A percentile compares a stretch with the other conserved stretches of the same genome.
Evolutionary conservation across 2,888 invertebrate genomes (phyloP).

Genomic region (Leucoma salicis): DNA sequence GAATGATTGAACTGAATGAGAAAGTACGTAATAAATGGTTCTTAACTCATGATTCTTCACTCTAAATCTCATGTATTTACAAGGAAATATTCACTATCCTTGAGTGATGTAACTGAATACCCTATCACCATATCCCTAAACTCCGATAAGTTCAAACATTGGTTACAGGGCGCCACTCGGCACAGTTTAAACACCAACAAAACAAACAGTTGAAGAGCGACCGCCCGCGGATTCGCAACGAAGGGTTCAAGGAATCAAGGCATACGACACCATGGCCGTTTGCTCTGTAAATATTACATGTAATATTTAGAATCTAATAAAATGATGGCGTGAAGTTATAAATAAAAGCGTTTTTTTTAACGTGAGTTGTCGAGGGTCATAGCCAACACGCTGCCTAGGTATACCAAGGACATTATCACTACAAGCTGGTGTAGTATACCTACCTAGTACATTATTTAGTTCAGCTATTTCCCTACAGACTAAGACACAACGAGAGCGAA

Average conservation of each 20-base stretch:
- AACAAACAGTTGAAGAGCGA: slow-evolving; percentile 57
- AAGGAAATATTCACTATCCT: slow-evolving; percentile 3
- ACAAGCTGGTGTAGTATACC: no score
- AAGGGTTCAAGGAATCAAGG: slow-evolving; percentile 44
- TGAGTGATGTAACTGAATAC: slow-evolving; percentile 9
- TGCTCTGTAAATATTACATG: slow-evolving; percentile 37
- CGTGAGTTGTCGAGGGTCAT: no score
- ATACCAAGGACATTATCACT: no score
- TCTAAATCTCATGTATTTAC: no score
- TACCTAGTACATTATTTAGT: no score
- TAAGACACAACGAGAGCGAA: no score
- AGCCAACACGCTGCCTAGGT: no score
- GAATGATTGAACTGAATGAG: no score
- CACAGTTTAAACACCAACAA: slow-evolving; percentile 56
- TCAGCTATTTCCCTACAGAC: no score
- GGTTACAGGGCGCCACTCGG: slow-evolving; percentile 34
- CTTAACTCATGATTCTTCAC: no score
- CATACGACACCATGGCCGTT: slow-evolving; percentile 38
- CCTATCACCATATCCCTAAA: slow-evolving; percentile 20
- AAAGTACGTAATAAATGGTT: no score
- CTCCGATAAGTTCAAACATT: slow-evolving; percentile 28
- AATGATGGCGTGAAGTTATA: slow-evolving; percentile 10
- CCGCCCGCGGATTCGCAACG: slow-evolving; percentile 69
- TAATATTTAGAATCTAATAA: slow-evolving; percentile 20
- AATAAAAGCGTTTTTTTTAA: slow-evolving; percentile 5